These are phyloP conservation scores for Agrotis ipsilon DNA, from an alignment of 2,888 invertebrate genomes.

Conservation along the genomic window DNA sequence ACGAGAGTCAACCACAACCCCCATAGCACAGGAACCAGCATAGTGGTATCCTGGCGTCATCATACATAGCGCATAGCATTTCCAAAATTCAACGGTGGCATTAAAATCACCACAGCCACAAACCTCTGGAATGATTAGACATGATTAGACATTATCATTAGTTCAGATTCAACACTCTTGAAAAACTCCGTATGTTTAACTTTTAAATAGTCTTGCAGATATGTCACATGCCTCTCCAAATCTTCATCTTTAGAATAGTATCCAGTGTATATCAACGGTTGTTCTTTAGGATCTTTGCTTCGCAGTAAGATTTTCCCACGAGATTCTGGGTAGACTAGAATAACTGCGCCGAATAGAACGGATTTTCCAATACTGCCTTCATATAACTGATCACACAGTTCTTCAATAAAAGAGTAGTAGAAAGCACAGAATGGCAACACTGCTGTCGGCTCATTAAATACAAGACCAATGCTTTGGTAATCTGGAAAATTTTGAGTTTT, in stretches of 20 bases:
- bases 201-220: neutral
- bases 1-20: constrained; percentile 92
- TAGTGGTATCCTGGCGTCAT: constrained; percentile 93
- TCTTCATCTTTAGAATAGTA: neutral
- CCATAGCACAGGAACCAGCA: constrained; percentile 93
- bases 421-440: constrained; percentile 50
- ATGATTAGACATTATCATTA: too few species aligned
- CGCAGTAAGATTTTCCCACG: neutral
- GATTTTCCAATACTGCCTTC: neutral
- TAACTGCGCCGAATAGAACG: neutral
- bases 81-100: constrained; percentile 91
- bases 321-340: constrained; percentile 1
- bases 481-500: constrained; percentile 85
- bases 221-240: neutral
- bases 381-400: constrained; percentile 2
- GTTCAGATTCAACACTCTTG: neutral
- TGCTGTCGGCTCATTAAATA: constrained; percentile 50
- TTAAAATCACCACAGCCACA: constrained; percentile 9
- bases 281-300: neutral
- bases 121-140: constrained; percentile 39
- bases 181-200: neutral
- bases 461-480: constrained; percentile 68
- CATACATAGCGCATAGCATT: constrained; percentile 92
- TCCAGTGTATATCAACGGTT: constrained; percentile 2
- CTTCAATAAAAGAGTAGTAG: constrained; percentile 38